A percentile compares a stretch with the other conserved stretches of the same genome.
These are phyloP conservation scores for Alauda arvensis DNA, from an alignment of 2,797 vertebrate species.

Conservation along the genomic window DNA sequence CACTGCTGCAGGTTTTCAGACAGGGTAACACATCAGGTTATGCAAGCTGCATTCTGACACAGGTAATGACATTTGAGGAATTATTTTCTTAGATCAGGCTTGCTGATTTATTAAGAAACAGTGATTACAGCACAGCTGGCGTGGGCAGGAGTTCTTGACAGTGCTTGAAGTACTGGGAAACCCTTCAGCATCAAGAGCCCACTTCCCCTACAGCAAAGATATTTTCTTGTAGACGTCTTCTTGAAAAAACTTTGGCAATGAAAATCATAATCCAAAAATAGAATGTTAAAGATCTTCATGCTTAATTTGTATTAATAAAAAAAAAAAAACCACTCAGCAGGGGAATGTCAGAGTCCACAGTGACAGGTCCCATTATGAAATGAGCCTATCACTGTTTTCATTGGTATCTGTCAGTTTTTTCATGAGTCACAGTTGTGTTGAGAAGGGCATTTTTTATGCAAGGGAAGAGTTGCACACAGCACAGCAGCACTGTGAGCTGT, in stretches of 20 bases:
- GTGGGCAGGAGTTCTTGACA: not conserved
- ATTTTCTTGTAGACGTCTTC: not conserved
- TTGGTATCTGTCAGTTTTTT: constrained; percentile 35
- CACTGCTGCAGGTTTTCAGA: not conserved
- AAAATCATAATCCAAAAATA: not conserved
- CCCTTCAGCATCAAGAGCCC: not conserved
- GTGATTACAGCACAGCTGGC: not conserved
- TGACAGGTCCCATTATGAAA: not conserved
- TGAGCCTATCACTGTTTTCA: not conserved
- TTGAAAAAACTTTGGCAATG: not conserved
- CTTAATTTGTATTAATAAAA: not conserved
- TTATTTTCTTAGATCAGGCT: constrained; percentile 13
- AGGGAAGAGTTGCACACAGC: not conserved
- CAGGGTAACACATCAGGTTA: not conserved
- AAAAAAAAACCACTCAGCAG: too few species aligned
- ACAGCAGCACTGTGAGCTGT: not conserved
- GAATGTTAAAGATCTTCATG: not conserved
- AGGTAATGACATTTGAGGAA: not conserved
- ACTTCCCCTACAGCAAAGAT: not conserved
- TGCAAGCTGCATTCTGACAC: constrained; percentile 9
- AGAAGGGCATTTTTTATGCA: constrained; percentile 37
- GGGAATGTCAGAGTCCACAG: not conserved
- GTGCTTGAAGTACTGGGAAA: not conserved
- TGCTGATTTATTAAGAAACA: constrained; percentile 33
- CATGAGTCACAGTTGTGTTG: constrained; percentile 42